These are phyloP conservation scores for Agelas oroides DNA, from an alignment of 37 sponge, comb jelly and placozoan genomes.

Conservation along the genomic window DNA sequence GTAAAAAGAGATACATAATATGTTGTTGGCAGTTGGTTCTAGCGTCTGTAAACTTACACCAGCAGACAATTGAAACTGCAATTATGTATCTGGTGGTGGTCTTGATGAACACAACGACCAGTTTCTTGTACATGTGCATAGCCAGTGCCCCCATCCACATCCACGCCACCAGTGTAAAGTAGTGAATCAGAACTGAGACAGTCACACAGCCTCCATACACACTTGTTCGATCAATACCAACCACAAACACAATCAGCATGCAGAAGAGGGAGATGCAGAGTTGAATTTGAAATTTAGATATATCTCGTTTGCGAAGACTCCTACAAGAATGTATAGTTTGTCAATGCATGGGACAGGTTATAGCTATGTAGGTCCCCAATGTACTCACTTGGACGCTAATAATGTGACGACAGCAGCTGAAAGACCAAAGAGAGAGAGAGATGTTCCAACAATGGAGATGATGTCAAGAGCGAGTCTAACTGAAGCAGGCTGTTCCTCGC, in stretches of 20 bases:
- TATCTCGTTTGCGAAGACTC: background rate
- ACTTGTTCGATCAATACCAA: slow-evolving; percentile 50
- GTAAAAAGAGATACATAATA: background rate
- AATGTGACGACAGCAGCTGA: slow-evolving; percentile 15
- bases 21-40: slow-evolving; percentile 45
- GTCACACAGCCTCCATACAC: slow-evolving; percentile 17
- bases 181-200: slow-evolving; percentile 38
- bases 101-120: slow-evolving; percentile 28
- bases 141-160: slow-evolving; percentile 54
- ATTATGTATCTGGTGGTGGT: slow-evolving; percentile 16
- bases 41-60: too few relatives aligned
- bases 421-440: slow-evolving; percentile 45
- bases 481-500: background rate
- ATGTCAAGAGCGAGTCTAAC: background rate
- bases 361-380: too few relatives aligned
- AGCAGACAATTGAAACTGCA: slow-evolving; percentile 29
- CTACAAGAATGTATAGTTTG: too few relatives aligned
- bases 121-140: slow-evolving; percentile 30
- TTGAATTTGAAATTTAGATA: slow-evolving; percentile 40
- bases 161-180: slow-evolving; percentile 34
- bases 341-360: too few relatives aligned
- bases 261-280: slow-evolving; percentile 30
- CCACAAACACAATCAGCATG: slow-evolving; percentile 49
- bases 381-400: slow-evolving; percentile 20
- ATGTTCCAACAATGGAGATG: slow-evolving; percentile 31